Conservation (phyloP, 2,888 invertebrate species). For the Coleophora flavipennella region DNA sequence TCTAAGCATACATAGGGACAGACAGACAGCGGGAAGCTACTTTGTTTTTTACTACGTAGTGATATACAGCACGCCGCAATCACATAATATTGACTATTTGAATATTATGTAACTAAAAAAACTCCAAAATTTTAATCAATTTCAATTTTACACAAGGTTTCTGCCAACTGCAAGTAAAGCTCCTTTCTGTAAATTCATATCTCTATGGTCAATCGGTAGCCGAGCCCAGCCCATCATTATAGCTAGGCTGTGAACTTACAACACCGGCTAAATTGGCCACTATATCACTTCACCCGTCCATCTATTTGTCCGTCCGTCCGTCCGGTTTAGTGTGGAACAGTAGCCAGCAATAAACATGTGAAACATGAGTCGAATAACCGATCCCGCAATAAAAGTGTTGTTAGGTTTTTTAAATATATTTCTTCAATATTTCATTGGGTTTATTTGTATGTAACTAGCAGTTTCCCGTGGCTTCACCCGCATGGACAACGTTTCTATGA, state of each 20-base stretch:
- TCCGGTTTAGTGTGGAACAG: constrained; percentile 33
- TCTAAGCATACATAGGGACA: no score
- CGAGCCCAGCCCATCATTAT: background rate
- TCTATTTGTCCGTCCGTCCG: constrained; percentile 40
- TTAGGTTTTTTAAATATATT: constrained; percentile 10
- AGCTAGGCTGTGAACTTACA: constrained; percentile 44
- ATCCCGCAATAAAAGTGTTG: constrained; percentile 27
- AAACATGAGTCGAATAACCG: constrained; percentile 44
- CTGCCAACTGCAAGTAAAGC: no score
- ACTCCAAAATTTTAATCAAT: no score
- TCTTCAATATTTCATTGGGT: constrained; percentile 2
- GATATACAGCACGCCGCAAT: no score
- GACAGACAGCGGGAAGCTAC: no score
- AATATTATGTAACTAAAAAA: no score
- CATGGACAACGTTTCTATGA: no score
- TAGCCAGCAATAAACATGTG: constrained; percentile 58
- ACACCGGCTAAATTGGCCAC: constrained; percentile 54
- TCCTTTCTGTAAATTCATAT: no score
- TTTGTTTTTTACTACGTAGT: no score
- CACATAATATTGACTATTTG: no score
- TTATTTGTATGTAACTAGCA: background rate
- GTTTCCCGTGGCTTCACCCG: no score
- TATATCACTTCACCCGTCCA: constrained; percentile 32
- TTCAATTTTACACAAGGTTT: no score
- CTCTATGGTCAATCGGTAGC: background rate